Base-by-base conservation (phyloP, 2,113 vertebrate species). In the Austrofundulus limnaeus region DNA sequence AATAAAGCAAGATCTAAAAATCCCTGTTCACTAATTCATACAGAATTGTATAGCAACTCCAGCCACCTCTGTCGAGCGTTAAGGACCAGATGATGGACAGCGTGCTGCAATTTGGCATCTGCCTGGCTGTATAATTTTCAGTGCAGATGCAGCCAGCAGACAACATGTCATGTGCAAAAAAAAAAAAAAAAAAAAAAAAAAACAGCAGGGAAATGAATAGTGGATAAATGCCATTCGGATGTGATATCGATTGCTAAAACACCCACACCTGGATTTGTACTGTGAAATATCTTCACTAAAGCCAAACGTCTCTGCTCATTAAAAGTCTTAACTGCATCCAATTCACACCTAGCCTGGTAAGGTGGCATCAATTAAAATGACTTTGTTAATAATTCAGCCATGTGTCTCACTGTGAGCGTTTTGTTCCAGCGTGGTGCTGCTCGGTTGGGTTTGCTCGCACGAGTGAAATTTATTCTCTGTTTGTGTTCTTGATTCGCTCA, bases 21-120 rank as follows among this genome's bases (percentile, higher is more conserved):
- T 74, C 25, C 19, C 52, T 75, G 57, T 66, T 57, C 34, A 21
- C 73, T 42, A 53, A 31, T 63, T 51, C 58, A 15, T 19, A 51
- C 37, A n/a, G 46, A n/a, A 15, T 12, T 24, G 45, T 45, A 49
- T 7, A 49, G 50, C 46, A 42, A 15, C 21, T 57, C 16, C 54
- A 53, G 70, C 61, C 38, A 59, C 43, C 5, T 49, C 10, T 19
- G 21, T 60, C 47, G 51, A 53, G 61, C 62, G 9, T 52, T 60
- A 38, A n/a, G 66, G 59, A 57, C 80, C 15, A 23, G 56, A 79
- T 73, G 77, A 81, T 68, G 77, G 68, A 70, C 45, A 66, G 45
- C 52, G 37, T 75, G 66, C 43, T 68, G 62, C 67, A 67, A 81
- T 72, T 74, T 68, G 48, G 39, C 73, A 73, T 67, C 57, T 76